Conservation (phyloP, 2,888 invertebrate species). For the Cosmia pyralina region DNA sequence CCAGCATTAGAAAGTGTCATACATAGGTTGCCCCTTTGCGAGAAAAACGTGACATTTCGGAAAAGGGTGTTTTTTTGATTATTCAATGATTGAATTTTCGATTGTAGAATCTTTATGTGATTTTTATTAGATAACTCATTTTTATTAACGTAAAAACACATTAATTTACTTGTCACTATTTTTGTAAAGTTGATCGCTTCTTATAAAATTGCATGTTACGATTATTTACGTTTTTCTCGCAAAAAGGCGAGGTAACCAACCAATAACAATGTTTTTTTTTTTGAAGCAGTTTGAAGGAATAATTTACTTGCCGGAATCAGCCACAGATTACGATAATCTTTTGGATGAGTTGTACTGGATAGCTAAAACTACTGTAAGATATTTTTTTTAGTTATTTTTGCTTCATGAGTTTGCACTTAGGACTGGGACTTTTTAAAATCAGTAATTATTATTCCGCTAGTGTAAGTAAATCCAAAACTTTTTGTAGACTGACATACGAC, state of each 20-base stretch:
- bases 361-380: conserved; percentile 86
- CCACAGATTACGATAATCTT: conserved; percentile 77
- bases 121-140: too few species aligned
- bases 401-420: background rate
- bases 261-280: conserved; percentile 49
- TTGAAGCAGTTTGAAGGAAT: conserved; percentile 78
- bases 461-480: background rate
- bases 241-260: background rate
- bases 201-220: too few species aligned
- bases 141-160: too few species aligned
- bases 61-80: too few species aligned
- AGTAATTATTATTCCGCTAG: background rate
- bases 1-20: too few species aligned
- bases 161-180: too few species aligned
- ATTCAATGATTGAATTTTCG: too few species aligned
- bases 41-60: too few species aligned
- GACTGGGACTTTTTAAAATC: background rate
- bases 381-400: conserved; percentile 50
- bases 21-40: too few species aligned
- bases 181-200: too few species aligned
- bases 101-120: too few species aligned
- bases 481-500: background rate
- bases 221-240: too few species aligned
- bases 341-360: conserved; percentile 86
- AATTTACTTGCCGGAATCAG: conserved; percentile 75